Evolutionary conservation across 2,797 vertebrate species (phyloP), one percentile per base, ranked within the genome.

Genomic region (Sebastes matsubarae): DNA sequence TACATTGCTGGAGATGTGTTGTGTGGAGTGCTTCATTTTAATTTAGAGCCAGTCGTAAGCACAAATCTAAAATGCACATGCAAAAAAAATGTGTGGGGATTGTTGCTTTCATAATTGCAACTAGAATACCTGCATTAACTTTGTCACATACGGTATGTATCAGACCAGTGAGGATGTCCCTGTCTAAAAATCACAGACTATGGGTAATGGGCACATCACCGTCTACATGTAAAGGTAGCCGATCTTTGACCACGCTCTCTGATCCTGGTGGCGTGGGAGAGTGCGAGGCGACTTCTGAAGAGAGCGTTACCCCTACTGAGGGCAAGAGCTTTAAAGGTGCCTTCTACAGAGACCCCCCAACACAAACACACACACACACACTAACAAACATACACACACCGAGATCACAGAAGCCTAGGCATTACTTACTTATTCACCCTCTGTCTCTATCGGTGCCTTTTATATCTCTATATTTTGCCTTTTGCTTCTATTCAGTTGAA

Each of bases 261-360:
- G 81, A 85, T 88, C 46, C 66, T 52, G 60, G 77, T 34, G 4
- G 67, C 24, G 55, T 84, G 79, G 87, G 79, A 90, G 59, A 79
- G 64, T n/a, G 54, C 2, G n/a, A 68, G 52, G 25, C 22, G 52
- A 67, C 83, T 88, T 84, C 69, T 84, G 50, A 88, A 27, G 52
- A 74, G 29, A 69, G 52, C 30, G 6, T 83, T 73, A 32, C 75
- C 55, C 79, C 70, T 42, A 81, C 78, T 22, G 81, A 84, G 72
- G 75, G 36, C 69, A 64, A 36, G 25, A 61, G 68, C 81, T 84
- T 54, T 83, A 73, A 85, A 80, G 79, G 72, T 79, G 72, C 27
- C 61, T 79, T 71, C 58, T n/a, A 27, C 65, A 75, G 42, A 81
- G 50, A 58, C 66, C 24, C 46, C 46, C 20, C 42, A 7, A 55